Evolutionary conservation across 2,113 vertebrate species (phyloP), one percentile per base, ranked within the genome.

Genomic region (Amblyornis subalaris): DNA sequence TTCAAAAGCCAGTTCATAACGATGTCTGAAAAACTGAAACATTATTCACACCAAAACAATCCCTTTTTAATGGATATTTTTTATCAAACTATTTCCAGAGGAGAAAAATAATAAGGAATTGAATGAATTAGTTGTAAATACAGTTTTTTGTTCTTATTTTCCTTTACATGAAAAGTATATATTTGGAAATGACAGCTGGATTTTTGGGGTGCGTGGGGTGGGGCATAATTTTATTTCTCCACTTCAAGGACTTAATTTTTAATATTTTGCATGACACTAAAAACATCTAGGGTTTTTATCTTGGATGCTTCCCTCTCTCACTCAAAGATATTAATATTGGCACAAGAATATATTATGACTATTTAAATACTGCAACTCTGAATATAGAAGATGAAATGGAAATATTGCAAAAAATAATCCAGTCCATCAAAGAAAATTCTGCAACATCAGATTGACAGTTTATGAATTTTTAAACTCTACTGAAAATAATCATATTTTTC

Each of bases 161-260:
- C 10, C 31, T 76, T 76, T 36, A 76, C 54, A 76, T 50, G 3
- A 80, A 65, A 71, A 79, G 17, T 9, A 13, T 36, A 8, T 12
- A 15, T 44, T 75, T 79, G 44, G 53, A 61, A 86, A 72, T 42
- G 29, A 25, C 42, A 77, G 26, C 10, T 53, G 47, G 8, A 0
- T 5, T 74, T 70, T 47, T 0, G 5, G 8, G 16, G 5, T 2
- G 10, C 4, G 2, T 50, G 0, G 36, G 3, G 6, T 50, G 3
- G 4, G 16, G 2, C 31, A 13, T 24, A 8, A 53, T 54, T 88
- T 79, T 66, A 66, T 54, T 66, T 44, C 28, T 71, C 35, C 75
- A 2, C 60, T 44, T 78, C 9, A 71, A 36, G 7, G 12, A 62
- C 22, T 31, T 53, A 2, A 44, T 61, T 61, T 85, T 77, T 16